These are phyloP conservation scores for Dioctria rufipes DNA, from an alignment of 2,888 invertebrate genomes.

Conservation along the genomic window DNA sequence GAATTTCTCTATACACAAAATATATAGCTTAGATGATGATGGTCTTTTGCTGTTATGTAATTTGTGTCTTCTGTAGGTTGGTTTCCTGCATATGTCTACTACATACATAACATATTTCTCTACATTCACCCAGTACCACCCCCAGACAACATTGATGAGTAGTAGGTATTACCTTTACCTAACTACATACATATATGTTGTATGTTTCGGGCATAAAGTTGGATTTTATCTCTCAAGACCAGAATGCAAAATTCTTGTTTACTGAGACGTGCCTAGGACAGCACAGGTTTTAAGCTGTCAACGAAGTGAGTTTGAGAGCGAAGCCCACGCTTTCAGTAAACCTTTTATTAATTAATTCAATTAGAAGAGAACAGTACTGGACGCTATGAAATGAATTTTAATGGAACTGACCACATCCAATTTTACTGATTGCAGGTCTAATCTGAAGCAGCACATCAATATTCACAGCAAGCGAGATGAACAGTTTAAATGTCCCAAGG, in stretches of 20 bases:
- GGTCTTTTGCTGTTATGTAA: too few species aligned
- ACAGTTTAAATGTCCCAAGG: constrained; percentile 73
- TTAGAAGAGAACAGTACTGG: constrained; percentile 55
- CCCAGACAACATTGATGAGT: constrained; percentile 21
- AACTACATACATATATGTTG: not conserved
- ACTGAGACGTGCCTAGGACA: constrained; percentile 46
- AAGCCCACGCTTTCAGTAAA: constrained; percentile 48
- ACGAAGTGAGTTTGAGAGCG: constrained; percentile 15
- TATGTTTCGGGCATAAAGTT: constrained; percentile 16
- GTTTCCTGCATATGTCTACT: too few species aligned
- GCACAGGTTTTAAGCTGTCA: constrained; percentile 37
- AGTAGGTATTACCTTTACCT: not conserved
- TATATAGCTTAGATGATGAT: too few species aligned
- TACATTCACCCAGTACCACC: not conserved
- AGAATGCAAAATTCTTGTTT: constrained; percentile 51
- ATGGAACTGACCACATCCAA: constrained; percentile 41
- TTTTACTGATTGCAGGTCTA: constrained; percentile 70
- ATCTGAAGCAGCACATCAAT: constrained; percentile 75
- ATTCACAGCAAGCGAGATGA: constrained; percentile 69
- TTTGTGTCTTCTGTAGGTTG: too few species aligned
- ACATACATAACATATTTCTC: too few species aligned
- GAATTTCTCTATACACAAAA: too few species aligned
- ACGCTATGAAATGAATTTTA: not conserved
- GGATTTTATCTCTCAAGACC: constrained; percentile 23
- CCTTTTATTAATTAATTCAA: constrained; percentile 62